Conservation (phyloP, 2,797 vertebrate species). For the Sebastes melanostomus region DNA sequence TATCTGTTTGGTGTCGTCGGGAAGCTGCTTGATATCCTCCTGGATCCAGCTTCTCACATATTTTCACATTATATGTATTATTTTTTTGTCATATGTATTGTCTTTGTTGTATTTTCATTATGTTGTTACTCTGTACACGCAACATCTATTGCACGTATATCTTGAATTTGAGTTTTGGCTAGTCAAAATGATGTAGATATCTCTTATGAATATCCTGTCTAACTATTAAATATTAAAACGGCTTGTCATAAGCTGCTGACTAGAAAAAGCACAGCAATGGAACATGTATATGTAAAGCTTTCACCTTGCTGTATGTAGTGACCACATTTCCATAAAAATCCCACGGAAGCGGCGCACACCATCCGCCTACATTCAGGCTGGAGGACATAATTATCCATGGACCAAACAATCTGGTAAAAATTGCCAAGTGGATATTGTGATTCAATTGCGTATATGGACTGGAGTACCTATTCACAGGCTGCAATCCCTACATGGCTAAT, state of each 20-base stretch:
- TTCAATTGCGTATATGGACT: not conserved
- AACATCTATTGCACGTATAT: no score
- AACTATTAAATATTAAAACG: no score
- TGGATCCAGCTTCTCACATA: no score
- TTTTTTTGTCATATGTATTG: no score
- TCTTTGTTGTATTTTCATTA: no score
- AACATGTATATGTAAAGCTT: not conserved
- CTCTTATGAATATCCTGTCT: no score
- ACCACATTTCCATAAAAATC: slow-evolving; percentile 33
- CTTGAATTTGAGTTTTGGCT: no score
- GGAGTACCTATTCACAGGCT: not conserved
- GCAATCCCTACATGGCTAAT: not conserved
- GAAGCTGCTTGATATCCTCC: no score
- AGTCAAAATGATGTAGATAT: no score
- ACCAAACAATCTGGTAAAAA: slow-evolving; percentile 17
- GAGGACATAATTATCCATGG: slow-evolving; percentile 21
- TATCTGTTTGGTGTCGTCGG: no score
- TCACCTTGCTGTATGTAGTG: not conserved
- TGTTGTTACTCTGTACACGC: no score
- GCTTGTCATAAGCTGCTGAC: not conserved
- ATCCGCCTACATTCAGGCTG: slow-evolving; percentile 16
- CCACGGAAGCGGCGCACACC: not conserved
- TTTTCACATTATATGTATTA: no score
- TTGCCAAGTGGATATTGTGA: slow-evolving; percentile 14
- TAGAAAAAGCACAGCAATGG: not conserved